Evolutionary conservation across 1,140 invertebrate species (phyloP).

Genomic region (Drosophila erecta): DNA sequence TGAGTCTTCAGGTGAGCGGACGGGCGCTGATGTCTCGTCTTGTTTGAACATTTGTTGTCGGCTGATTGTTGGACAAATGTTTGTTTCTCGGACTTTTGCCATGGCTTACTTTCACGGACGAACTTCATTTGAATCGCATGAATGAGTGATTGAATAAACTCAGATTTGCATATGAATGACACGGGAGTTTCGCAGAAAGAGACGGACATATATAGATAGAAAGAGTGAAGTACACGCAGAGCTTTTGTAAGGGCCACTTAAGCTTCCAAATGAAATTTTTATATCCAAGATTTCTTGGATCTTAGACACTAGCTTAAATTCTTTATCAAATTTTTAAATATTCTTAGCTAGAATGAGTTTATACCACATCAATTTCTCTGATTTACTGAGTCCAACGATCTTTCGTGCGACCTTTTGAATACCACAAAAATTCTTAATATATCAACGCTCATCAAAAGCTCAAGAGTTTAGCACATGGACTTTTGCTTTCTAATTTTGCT

Average conservation of each 20-base stretch:
- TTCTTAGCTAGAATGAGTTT: no score
- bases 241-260: neutral
- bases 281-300: neutral
- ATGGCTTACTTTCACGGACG: slow-evolving; percentile 53
- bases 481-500: slow-evolving; percentile 70
- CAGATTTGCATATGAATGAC: slow-evolving; percentile 39
- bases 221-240: neutral
- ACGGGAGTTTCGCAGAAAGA: slow-evolving; percentile 7
- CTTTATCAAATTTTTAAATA: no score
- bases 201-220: neutral
- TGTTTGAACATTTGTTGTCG: slow-evolving; percentile 33
- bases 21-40: slow-evolving; percentile 31
- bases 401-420: neutral
- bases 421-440: neutral
- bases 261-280: neutral
- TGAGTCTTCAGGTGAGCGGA: slow-evolving; percentile 22
- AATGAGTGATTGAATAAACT: slow-evolving; percentile 38
- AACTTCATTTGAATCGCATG: slow-evolving; percentile 45
- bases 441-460: slow-evolving; percentile 5
- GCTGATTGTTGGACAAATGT: slow-evolving; percentile 52
- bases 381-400: no score
- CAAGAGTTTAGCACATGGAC: slow-evolving; percentile 30
- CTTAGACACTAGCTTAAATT: no score
- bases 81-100: slow-evolving; percentile 35
- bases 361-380: no score